Base-by-base conservation (phyloP, 64 coral and sea anemone species). In the Stichodactyla mertensii region DNA sequence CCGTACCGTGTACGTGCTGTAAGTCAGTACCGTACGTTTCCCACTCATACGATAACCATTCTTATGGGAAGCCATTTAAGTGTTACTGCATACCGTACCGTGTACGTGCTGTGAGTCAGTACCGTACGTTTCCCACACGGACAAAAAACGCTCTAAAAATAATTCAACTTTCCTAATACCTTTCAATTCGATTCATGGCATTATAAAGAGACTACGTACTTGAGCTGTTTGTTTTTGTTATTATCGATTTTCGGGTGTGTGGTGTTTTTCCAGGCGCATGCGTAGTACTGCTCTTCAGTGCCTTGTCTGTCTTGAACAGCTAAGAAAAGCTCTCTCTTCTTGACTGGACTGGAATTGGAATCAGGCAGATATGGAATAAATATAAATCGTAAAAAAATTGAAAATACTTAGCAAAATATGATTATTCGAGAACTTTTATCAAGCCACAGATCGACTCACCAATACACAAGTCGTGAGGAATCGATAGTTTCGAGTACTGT, bases 321-420 rank as follows among this genome's bases (percentile, higher is more conserved):
- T 14, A 92, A 77, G 64, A 92, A 85, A 52, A 87, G 52, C 69
- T 86, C 86, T 45, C 90, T 85, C 61, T 92, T 92, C 60, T 92
- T 86, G 12, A 81, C 78, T 53, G 85, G 86, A 52, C 90, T 92
- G 59, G 19, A 77, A 71, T 58, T 58, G 8, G 0, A 58, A 58
- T 58, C 36, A 58, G 14, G 69, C 4, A 74, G 69, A 31, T 11
- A 27, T 19, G 7, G 1, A 74, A 13, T 26, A 31, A 58, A 16
- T 18, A 51, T 6, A 77, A 55, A 71, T 7, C 51, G 54, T n/a
- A 6, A 7, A 59, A 59, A 10, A 59, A 59, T 16, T 59, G 15
- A 59, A 12, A 59, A 12, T 59, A 16, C 9, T 59, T 4, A 59
- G 1, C 3, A 4, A 45, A 45, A 45, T 45, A 45, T 59, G 15